Evolutionary conservation across 2,113 vertebrate genomes (phyloP), one percentile per base, ranked within the genome.

Genomic region (Phylloscopus trochiloides): DNA sequence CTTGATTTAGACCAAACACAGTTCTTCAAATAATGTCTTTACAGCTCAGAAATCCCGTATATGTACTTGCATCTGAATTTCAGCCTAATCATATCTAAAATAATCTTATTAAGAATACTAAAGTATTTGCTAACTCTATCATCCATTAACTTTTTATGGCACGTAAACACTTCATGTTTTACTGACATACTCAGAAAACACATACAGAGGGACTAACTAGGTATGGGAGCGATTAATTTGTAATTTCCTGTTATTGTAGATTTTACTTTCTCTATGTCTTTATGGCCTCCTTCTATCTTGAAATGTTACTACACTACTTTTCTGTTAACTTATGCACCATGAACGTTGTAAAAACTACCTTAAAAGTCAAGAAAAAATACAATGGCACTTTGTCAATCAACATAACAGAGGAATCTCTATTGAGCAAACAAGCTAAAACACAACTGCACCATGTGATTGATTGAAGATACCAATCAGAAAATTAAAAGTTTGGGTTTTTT

Each of bases 391-490:
- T 34, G 90, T 95, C 96, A 95, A 72, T 97, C 97, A 97, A 96
- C 96, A 91, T 79, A 89, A 68, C 1, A 2, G 92, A 95, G 87
- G 79, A 97, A 92, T 73, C 52, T 86, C 90, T 96, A 80, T 87
- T 93, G 85, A 95, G 95, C 88, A 97, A 97, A 97, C 92, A 97
- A 86, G 76, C 58, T 90, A 94, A 97, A 97, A 97, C 74, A 87
- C 85, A 96, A 92, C 94, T 90, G 50, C 85, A 90, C 45, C 52
- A 20, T 93, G 92, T 89, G 94, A 97, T 93, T 98, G 95, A 98
- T 96, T 97, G 96, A 97, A 98, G 97, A 96, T 96, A 97, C 73
- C 73, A 97, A 97, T 97, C 96, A 98, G 94, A 98, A 98, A 98
- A 97, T 97, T 94, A 95, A 96, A 97, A 96, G 57, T 81, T 95